These are phyloP conservation scores for Scaptomyza pallida DNA, from an alignment of 1,140 invertebrate species.

Conservation along the genomic window DNA sequence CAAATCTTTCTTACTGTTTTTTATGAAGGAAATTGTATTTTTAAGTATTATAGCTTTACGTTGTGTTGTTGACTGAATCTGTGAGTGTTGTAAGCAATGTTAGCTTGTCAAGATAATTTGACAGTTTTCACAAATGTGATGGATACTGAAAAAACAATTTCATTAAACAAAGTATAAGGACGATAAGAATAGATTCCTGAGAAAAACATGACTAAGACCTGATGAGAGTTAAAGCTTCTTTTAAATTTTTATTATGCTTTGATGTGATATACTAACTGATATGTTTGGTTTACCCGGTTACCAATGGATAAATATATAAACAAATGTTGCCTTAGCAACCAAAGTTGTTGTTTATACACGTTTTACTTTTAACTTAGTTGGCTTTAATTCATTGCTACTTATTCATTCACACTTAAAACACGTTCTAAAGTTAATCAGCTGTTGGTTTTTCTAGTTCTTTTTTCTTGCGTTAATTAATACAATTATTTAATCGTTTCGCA, in stretches of 20 bases:
- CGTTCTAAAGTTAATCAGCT: neutral
- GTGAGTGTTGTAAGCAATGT: neutral
- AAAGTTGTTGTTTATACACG: conserved; percentile 17
- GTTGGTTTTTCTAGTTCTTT: neutral
- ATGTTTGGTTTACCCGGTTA: neutral
- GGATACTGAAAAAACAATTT: no score
- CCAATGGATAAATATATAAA: neutral
- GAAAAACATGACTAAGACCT: no score
- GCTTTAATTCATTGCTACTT: conserved; percentile 3
- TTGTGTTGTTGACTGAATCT: neutral
- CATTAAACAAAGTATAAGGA: no score
- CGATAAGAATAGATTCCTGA: no score
- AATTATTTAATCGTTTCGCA: conserved; percentile 15
- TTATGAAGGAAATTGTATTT: conserved; percentile 3
- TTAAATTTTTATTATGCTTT: no score
- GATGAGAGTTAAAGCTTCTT: no score
- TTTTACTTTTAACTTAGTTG: neutral
- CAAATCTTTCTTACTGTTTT: neutral
- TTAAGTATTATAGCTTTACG: neutral
- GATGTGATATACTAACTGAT: no score
- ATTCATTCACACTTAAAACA: neutral
- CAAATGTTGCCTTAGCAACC: conserved; percentile 38
- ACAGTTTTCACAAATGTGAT: no score
- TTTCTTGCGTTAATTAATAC: conserved; percentile 5
- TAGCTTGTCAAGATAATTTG: neutral